Conservation (phyloP, 2,797 vertebrate species). For the Sebastiscus tertius region DNA sequence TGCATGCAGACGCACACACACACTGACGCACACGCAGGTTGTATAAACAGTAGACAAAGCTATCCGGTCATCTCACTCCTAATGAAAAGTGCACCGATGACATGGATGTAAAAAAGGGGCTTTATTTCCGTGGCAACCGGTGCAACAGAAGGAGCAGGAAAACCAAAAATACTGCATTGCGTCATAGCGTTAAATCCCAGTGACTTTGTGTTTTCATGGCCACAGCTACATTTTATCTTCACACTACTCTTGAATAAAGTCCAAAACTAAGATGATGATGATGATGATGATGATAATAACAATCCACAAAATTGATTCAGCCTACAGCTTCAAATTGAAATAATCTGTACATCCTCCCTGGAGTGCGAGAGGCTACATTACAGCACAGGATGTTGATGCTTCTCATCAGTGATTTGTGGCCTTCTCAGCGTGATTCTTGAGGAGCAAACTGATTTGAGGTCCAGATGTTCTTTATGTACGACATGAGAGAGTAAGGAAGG, state of each 20-base stretch:
- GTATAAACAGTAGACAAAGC: slow-evolving; percentile 56
- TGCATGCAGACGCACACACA: background rate
- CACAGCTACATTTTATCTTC: slow-evolving; percentile 11
- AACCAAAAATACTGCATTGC: slow-evolving; percentile 69
- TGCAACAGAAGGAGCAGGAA: slow-evolving; percentile 44
- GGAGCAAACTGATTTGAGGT: slow-evolving; percentile 7
- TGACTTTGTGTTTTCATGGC: slow-evolving; percentile 43
- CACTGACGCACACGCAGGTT: slow-evolving; percentile 25
- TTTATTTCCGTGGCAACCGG: slow-evolving; percentile 71
- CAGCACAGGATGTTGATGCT: background rate
- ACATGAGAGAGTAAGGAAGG: background rate
- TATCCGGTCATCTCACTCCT: slow-evolving; percentile 40
- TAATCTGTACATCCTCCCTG: background rate
- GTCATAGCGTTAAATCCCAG: slow-evolving; percentile 55
- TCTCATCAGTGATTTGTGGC: slow-evolving; percentile 9
- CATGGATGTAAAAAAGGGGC: slow-evolving; percentile 53
- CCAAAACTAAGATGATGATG: slow-evolving; percentile 8
- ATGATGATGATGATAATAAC: slow-evolving; percentile 7
- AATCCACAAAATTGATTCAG: background rate
- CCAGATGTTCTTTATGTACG: slow-evolving; percentile 40
- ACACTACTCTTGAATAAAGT: background rate
- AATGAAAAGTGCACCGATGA: slow-evolving; percentile 69
- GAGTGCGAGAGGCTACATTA: slow-evolving; percentile 2
- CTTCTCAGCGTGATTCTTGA: slow-evolving; percentile 8
- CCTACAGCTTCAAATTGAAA: slow-evolving; percentile 6